phyloP scores from a whole-genome alignment of 2,888 invertebrate genomes.

The Cotesia congregata region DNA sequence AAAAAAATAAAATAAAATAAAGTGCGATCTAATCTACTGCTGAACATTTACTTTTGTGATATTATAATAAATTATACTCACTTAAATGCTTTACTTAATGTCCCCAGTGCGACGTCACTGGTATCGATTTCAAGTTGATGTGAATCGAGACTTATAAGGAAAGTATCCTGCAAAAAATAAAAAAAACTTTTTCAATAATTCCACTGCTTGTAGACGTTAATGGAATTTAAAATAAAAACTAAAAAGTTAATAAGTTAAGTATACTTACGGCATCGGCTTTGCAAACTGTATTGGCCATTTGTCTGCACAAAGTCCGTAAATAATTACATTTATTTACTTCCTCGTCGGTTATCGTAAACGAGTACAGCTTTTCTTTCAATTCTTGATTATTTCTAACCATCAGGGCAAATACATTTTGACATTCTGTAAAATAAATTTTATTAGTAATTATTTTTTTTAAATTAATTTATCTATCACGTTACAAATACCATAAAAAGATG shows the following conservation, averaged over 20 bases:
- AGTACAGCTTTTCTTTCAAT: conserved; percentile 88
- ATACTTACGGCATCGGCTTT: conserved; percentile 89
- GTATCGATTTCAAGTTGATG: conserved; percentile 90
- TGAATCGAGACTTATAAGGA: conserved; percentile 83
- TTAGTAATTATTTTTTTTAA: background rate
- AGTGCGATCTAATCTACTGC: conserved; percentile 32
- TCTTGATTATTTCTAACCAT: conserved; percentile 90
- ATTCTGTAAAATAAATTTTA: conserved; percentile 73
- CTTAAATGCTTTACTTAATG: conserved; percentile 92
- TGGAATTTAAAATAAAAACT: background rate
- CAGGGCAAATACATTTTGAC: conserved; percentile 91
- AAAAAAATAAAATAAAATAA: conserved; percentile 18
- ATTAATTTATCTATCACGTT: background rate
- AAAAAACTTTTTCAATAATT: conserved; percentile 18
- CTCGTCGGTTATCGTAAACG: conserved; percentile 88
- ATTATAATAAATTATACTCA: conserved; percentile 61
- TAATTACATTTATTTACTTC: conserved; percentile 86
- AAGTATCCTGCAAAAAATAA: conserved; percentile 79
- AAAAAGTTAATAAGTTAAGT: background rate
- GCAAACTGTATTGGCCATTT: conserved; percentile 93
- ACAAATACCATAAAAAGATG: too few species aligned
- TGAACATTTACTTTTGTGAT: background rate
- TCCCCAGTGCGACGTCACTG: conserved; percentile 87
- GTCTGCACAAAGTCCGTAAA: conserved; percentile 86
- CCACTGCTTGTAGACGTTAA: background rate